These are phyloP conservation scores for Charina bottae DNA, from an alignment of 2,113 vertebrate species.

Conservation along the genomic window DNA sequence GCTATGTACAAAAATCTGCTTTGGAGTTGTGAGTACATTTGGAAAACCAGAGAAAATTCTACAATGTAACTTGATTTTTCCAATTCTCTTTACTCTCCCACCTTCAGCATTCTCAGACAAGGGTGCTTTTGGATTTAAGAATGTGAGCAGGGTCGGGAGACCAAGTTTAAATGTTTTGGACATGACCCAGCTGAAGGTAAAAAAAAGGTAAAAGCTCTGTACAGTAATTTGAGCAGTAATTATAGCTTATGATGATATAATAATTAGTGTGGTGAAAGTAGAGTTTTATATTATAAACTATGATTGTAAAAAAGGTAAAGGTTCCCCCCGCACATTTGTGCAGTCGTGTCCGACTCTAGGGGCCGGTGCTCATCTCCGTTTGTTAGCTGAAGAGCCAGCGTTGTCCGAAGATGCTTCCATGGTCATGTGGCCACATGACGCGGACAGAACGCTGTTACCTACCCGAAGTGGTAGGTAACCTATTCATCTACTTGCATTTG, in stretches of 20 bases:
- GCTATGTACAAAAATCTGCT: background rate
- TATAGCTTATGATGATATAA: background rate
- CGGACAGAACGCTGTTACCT: too few relatives aligned
- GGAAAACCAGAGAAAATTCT: background rate
- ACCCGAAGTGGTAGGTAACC: too few relatives aligned
- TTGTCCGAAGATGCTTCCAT: too few relatives aligned
- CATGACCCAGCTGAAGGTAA: background rate
- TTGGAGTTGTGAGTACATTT: background rate
- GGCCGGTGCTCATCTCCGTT: too few relatives aligned
- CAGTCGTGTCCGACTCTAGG: too few relatives aligned
- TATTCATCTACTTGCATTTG: too few relatives aligned
- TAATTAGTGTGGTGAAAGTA: constrained; percentile 14
- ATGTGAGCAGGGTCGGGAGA: background rate
- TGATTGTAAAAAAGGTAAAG: too few relatives aligned
- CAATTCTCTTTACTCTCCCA: background rate
- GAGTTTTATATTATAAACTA: background rate
- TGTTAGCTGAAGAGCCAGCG: too few relatives aligned
- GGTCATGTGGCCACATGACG: too few relatives aligned
- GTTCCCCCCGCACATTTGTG: too few relatives aligned
- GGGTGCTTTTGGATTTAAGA: background rate
- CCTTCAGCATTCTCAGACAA: background rate
- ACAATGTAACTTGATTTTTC: background rate
- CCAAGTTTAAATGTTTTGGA: background rate
- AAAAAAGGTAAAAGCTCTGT: too few relatives aligned
- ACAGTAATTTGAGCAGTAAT: constrained; percentile 20